phyloP scores from a whole-genome alignment of 2,888 invertebrate genomes.

The Endomychus coccineus region DNA sequence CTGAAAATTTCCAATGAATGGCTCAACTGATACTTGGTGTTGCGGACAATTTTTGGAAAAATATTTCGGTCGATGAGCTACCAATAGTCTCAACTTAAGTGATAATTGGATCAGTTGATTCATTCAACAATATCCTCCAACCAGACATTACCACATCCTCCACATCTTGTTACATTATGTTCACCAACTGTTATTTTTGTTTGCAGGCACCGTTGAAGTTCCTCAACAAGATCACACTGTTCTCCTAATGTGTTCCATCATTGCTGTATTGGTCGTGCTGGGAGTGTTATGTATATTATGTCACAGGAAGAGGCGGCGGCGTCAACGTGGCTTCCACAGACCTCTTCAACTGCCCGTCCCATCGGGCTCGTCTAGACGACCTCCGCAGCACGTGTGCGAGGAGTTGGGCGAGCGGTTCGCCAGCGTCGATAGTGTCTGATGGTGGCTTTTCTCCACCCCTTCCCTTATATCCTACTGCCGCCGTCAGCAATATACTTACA shows the following conservation, averaged over 20 bases:
- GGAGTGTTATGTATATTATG: constrained; percentile 48
- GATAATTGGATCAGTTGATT: no score
- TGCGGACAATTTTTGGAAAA: no score
- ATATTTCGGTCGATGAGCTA: no score
- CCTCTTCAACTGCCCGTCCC: constrained; percentile 37
- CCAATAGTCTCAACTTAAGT: no score
- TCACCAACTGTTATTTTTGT: no score
- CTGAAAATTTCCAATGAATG: no score
- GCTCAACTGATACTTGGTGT: no score
- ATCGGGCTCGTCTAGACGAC: constrained; percentile 35
- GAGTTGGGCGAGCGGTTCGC: constrained; percentile 51
- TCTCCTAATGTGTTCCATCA: constrained; percentile 38
- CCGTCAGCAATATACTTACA: constrained; percentile 37
- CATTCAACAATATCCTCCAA: no score
- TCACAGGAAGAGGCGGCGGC: constrained; percentile 48
- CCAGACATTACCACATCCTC: background rate
- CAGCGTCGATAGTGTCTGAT: constrained; percentile 52
- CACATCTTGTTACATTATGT: constrained; percentile 25
- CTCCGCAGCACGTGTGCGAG: constrained; percentile 49
- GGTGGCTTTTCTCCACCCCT: constrained; percentile 34
- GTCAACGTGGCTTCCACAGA: constrained; percentile 43
- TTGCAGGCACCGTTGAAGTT: constrained; percentile 40
- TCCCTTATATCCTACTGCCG: constrained; percentile 21
- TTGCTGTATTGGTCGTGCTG: constrained; percentile 44
- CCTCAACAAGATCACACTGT: constrained; percentile 37